These are phyloP conservation scores for Arctia plantaginis DNA, from an alignment of 2,888 invertebrate species.

Conservation along the genomic window DNA sequence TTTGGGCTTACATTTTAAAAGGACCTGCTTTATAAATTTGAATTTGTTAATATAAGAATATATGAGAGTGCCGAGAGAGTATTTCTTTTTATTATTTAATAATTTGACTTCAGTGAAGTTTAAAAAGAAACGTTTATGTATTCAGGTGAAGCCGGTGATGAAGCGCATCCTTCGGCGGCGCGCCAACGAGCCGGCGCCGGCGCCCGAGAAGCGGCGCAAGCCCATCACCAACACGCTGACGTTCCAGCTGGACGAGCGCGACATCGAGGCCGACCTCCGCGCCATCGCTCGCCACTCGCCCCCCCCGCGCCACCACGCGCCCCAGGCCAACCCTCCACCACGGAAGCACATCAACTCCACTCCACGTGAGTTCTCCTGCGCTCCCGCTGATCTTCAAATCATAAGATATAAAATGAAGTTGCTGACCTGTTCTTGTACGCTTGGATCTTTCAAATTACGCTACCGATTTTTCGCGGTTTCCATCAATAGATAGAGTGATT, in stretches of 20 bases:
- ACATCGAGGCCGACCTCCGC: constrained; percentile 94
- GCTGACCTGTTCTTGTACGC: too few relatives aligned
- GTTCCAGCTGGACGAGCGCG: constrained; percentile 94
- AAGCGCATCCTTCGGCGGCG: constrained; percentile 96
- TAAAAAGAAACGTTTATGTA: background rate
- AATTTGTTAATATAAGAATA: too few relatives aligned
- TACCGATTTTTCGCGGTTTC: too few relatives aligned
- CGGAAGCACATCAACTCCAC: constrained; percentile 74
- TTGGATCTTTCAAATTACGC: too few relatives aligned
- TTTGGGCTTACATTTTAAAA: too few relatives aligned
- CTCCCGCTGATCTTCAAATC: too few relatives aligned
- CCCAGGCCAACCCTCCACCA: constrained; percentile 64
- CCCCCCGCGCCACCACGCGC: constrained; percentile 64
- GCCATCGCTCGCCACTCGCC: constrained; percentile 88
- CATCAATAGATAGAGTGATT: too few relatives aligned
- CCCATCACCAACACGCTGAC: constrained; percentile 94
- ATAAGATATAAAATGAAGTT: too few relatives aligned
- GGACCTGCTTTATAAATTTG: too few relatives aligned
- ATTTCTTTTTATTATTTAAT: background rate
- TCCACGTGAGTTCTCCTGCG: constrained; percentile 69
- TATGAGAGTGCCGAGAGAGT: too few relatives aligned
- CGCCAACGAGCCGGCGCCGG: constrained; percentile 97
- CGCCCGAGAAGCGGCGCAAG: constrained; percentile 95
- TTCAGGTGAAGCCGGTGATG: constrained; percentile 96
- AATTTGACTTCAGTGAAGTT: background rate